Percentiles rank a stretch among this genome's conserved stretches.
Conservation (phyloP, 2,797 vertebrate species). For the Silurus aristotelis region DNA sequence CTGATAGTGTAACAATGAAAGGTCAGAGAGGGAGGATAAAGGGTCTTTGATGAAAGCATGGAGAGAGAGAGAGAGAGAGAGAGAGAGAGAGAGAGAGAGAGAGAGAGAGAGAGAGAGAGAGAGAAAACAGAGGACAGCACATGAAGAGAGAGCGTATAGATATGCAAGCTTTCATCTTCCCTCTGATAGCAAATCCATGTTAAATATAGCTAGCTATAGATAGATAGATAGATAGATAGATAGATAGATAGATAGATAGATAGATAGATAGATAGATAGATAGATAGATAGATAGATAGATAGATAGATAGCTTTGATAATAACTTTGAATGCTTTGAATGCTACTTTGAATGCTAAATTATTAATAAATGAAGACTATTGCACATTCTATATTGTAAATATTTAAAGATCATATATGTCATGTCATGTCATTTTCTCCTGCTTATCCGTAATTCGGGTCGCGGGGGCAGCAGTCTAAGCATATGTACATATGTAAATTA, state of each 20-base stretch:
- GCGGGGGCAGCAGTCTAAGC: too few species aligned
- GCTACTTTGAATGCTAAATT: too few species aligned
- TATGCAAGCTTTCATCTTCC: background rate
- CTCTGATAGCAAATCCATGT: background rate
- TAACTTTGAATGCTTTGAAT: too few species aligned
- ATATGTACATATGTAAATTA: background rate
- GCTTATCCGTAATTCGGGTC: too few species aligned
- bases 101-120: background rate
- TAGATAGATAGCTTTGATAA: too few species aligned
- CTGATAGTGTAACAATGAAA: slow-evolving; percentile 37
- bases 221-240: too few species aligned
- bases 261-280: too few species aligned
- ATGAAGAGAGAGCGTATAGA: background rate
- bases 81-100: background rate
- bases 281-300: too few species aligned
- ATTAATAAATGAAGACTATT: background rate
- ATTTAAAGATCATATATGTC: background rate
- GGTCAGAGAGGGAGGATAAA: slow-evolving; percentile 47
- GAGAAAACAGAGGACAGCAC: background rate
- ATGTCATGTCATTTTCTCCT: too few species aligned
- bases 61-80: slow-evolving; percentile 1
- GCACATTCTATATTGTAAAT: background rate
- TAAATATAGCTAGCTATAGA: too few species aligned
- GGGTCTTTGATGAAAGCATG: slow-evolving; percentile 43
- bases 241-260: too few species aligned